Percentiles rank a stretch among this genome's conserved stretches.
These are phyloP conservation scores for Mionectes olivaceus DNA, from an alignment of 2,797 vertebrate genomes.

Conservation along the genomic window DNA sequence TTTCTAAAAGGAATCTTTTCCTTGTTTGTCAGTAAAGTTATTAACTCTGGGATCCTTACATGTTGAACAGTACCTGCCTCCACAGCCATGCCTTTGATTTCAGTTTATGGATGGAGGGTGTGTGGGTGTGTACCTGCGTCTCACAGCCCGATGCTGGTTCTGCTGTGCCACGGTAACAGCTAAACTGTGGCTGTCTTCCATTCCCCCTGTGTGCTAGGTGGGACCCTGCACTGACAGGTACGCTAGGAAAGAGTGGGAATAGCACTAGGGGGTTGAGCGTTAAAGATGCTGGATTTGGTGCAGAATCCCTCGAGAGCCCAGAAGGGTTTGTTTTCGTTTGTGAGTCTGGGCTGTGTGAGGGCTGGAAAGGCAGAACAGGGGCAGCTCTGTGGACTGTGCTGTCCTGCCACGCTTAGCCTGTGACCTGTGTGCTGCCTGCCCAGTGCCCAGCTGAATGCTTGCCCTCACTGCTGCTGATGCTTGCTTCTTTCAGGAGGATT, in stretches of 20 bases:
- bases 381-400: neutral
- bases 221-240: neutral
- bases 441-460: neutral
- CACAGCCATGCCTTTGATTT: neutral
- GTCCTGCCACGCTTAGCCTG: fast-evolving
- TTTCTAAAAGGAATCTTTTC: neutral
- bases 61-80: neutral
- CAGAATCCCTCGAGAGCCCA: neutral
- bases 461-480: fast-evolving
- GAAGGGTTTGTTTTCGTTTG: neutral
- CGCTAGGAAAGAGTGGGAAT: neutral
- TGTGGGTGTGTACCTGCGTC: neutral
- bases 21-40: neutral
- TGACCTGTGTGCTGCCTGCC: neutral
- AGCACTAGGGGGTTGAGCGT: neutral
- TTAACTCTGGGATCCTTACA: neutral
- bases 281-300: neutral
- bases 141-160: neutral
- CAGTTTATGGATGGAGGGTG: neutral
- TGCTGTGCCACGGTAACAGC: neutral
- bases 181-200: neutral
- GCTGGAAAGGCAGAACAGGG: neutral
- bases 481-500: neutral
- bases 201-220: neutral
- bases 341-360: neutral